Evolutionary conservation across 2,797 vertebrate genomes (phyloP).

Genomic region (Thaleichthys pacificus): DNA sequence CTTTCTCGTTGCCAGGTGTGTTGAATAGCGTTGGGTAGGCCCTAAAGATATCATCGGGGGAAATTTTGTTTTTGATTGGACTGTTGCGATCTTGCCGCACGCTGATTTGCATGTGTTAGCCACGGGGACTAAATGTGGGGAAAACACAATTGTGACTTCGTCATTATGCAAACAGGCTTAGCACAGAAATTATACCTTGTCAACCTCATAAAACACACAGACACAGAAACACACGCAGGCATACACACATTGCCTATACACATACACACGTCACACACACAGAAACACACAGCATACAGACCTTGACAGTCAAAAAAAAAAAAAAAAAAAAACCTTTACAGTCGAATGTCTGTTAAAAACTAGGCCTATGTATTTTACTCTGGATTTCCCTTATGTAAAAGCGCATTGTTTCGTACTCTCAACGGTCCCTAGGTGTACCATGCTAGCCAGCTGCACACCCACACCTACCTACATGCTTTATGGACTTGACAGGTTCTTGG

Average conservation of each 20-base stretch:
- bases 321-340: no score
- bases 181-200: conserved; percentile 48
- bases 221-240: background rate
- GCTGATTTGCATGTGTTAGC: conserved; percentile 29
- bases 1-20: no score
- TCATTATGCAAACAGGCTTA: conserved; percentile 57
- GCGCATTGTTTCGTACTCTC: background rate
- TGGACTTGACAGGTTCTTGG: no score
- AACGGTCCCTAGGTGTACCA: background rate
- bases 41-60: background rate
- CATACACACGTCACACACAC: background rate
- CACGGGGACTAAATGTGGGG: conserved; percentile 32
- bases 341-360: no score
- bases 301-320: no score
- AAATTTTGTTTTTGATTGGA: background rate
- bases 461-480: no score
- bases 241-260: background rate
- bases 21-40: no score
- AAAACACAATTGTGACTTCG: conserved; percentile 39
- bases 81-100: background rate
- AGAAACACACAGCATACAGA: background rate
- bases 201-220: conserved; percentile 30
- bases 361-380: no score
- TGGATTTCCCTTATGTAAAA: background rate
- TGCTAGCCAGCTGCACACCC: background rate